Evolutionary conservation across 2,113 vertebrate species (phyloP).

Genomic region (Papio anubis): DNA sequence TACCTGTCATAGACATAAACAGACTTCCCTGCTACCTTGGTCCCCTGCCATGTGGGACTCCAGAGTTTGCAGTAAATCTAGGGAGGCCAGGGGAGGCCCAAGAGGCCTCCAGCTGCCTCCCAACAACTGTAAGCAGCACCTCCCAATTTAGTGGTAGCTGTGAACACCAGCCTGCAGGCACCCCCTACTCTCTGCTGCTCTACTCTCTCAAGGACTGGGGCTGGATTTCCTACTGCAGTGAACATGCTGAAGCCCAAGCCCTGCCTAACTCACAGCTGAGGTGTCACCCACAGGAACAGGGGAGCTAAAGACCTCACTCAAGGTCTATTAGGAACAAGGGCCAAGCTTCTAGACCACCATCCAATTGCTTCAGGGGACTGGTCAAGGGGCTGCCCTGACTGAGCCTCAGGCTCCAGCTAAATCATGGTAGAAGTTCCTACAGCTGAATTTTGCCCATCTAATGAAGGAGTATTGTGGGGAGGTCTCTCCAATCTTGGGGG

Average conservation of each 20-base stretch:
- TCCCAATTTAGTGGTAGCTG: constrained; percentile 76
- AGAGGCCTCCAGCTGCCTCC: constrained; percentile 54
- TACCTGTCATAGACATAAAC: background rate
- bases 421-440: background rate
- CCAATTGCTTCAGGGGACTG: background rate
- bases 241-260: background rate
- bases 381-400: background rate
- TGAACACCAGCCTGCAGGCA: constrained; percentile 65
- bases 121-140: constrained; percentile 65
- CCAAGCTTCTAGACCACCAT: background rate
- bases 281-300: background rate
- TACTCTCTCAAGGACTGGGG: background rate
- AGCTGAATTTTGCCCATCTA: background rate
- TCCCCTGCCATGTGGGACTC: background rate
- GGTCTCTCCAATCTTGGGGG: background rate
- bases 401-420: background rate
- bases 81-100: constrained; percentile 28
- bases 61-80: constrained; percentile 35
- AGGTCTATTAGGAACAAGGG: background rate
- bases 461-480: background rate
- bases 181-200: background rate
- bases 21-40: background rate
- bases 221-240: background rate
- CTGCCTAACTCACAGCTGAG: background rate
- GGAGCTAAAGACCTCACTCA: background rate